Conservation (phyloP, 2,888 invertebrate genomes). For the Sceliomorpha sp. region DNA sequence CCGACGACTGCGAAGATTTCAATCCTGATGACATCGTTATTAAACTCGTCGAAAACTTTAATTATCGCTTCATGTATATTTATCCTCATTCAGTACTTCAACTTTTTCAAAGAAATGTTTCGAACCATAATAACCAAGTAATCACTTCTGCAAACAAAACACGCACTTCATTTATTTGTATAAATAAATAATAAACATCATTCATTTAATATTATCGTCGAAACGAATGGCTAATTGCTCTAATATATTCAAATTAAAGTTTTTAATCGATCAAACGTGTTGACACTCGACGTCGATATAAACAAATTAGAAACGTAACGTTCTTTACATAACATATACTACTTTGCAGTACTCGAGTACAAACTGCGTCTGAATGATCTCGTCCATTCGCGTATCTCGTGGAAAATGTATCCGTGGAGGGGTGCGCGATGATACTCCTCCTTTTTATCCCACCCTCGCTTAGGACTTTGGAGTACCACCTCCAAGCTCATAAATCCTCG, state of each 20-base stretch:
- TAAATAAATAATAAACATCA: no score
- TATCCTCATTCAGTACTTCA: no score
- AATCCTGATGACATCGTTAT: slow-evolving; percentile 65
- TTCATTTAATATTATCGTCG: no score
- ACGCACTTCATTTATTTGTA: no score
- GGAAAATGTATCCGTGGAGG: slow-evolving; percentile 54
- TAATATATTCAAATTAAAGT: no score
- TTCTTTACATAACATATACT: slow-evolving; percentile 4
- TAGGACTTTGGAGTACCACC: slow-evolving; percentile 50
- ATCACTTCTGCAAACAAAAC: no score
- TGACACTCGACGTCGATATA: no score
- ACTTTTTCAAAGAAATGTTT: neutral
- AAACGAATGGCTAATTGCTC: no score
- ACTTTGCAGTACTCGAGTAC: slow-evolving; percentile 47
- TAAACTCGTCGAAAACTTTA: slow-evolving; percentile 1
- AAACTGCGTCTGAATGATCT: slow-evolving; percentile 67
- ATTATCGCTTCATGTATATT: no score
- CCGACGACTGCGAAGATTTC: slow-evolving; percentile 33
- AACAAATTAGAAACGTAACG: neutral
- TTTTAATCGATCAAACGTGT: no score
- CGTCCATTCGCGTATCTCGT: slow-evolving; percentile 71
- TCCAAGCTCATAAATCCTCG: slow-evolving; percentile 52
- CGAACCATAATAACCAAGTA: no score
- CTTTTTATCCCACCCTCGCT: slow-evolving; percentile 56
- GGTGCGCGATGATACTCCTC: slow-evolving; percentile 54